These are phyloP conservation scores for Myripristis jacobus DNA, from an alignment of 2,797 vertebrate species.

Conservation along the genomic window DNA sequence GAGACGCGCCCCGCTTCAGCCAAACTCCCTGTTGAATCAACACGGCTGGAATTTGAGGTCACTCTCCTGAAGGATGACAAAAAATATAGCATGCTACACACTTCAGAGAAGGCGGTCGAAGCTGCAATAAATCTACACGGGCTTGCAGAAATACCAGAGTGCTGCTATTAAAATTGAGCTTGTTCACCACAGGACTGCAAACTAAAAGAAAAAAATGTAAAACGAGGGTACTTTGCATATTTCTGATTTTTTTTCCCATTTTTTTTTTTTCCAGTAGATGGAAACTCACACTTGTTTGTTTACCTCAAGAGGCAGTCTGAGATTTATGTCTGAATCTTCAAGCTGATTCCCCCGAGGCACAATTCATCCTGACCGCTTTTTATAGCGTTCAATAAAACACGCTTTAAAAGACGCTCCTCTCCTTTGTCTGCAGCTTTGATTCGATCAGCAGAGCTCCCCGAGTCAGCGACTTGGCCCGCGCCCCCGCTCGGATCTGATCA, in stretches of 20 bases:
- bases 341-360: conserved; percentile 53
- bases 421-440: conserved; percentile 70
- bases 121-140: conserved; percentile 51
- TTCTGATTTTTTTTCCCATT: conserved; percentile 16
- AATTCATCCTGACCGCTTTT: conserved; percentile 72
- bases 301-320: conserved; percentile 41
- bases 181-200: conserved; percentile 32
- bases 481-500: conserved; percentile 45
- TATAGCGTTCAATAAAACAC: conserved; percentile 76
- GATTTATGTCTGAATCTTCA: conserved; percentile 61
- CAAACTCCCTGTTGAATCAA: conserved; percentile 60
- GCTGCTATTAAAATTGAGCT: conserved; percentile 38
- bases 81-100: conserved; percentile 27
- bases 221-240: conserved; percentile 21
- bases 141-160: conserved; percentile 40
- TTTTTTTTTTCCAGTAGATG: conserved; percentile 16
- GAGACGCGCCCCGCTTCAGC: conserved; percentile 43
- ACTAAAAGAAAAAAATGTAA: conserved; percentile 33
- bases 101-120: conserved; percentile 16
- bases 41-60: conserved; percentile 67
- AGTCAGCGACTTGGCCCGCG: conserved; percentile 46
- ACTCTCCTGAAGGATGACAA: conserved; percentile 51
- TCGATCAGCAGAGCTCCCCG: conserved; percentile 61
- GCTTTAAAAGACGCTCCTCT: conserved; percentile 73
- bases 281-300: conserved; percentile 61